Evolutionary conservation across 2,888 invertebrate genomes (phyloP), one percentile per base, ranked within the genome.

Genomic region (Cheilosia variabilis): DNA sequence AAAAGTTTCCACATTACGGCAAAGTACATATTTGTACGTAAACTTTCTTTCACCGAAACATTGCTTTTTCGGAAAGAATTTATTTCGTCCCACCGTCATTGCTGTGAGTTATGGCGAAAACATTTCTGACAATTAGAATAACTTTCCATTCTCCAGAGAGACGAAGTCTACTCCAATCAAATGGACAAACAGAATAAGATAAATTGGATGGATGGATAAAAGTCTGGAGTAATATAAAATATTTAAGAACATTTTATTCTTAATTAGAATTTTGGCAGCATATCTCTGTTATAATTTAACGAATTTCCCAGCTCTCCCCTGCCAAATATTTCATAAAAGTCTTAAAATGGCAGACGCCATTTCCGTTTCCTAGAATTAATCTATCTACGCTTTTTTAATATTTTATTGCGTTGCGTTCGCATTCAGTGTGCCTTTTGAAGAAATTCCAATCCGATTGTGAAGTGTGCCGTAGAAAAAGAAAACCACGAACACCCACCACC

Each of bases 391-490:
- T 60, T 77, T 77, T 65, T 71, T 60, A 82, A 82, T 72, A 66
- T 77, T 77, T 82, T 69, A 82, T 77, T 82, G 77, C 66, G 37
- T 55, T 82, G 31, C 37, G 15, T 71, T 71, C 27, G 24, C 45
- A 69, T 69, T 65, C 50, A 45, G 52, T 19, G 60, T 57, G 19
- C 24, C 45, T 17, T 63, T 68, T 76, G 75, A 81, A 66, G 71
- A 60, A 77, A 82, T 82, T 82, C 82, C 71, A 53, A 76, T 53
- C 62, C 57, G 55, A 76, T 69, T 69, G 53, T 63, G 45, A n/a
- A 31, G 55, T 2, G 10, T 2, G 9, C 17, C n/a, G 7, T n/a
- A 2, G 24, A 9, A n/a, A 17, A 17, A n/a, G 10, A 1, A 19
- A 24, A 27, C 1, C 17, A 34, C 17, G 9, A n/a, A 7, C 7